Base-by-base conservation (phyloP, 1,140 invertebrate genomes). In the Delia radicum region DNA sequence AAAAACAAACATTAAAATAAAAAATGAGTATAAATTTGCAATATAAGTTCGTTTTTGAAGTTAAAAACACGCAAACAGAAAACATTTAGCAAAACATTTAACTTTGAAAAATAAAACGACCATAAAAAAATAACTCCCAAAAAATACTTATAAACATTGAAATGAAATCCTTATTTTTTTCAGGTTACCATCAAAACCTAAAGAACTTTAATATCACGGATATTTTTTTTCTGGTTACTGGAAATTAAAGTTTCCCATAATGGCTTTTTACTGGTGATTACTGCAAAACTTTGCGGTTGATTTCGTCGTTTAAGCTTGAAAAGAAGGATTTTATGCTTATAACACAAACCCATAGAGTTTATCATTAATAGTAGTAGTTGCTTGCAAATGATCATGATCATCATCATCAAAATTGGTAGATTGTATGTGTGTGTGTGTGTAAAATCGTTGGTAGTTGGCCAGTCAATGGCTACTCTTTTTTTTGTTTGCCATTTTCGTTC, bases 231-330 rank as follows among this genome's bases (percentile, higher is more conserved):
- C 48, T 55, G 48, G n/a, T 55, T 18, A 55, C 48, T 55, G 48
- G 48, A 65, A 67, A 67, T 31, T 31, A 31, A 29, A 31, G 28
- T 55, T 55, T 55, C 48, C 63, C 28, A 69, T 69, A 69, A 69
- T 37, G 65, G 65, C 65, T 69, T 69, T 69, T 69, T 31, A 69
- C 65, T 69, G 65, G 65, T 69, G 65, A 33, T 69, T 69, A 69
- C 27, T 18, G n/a, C 65, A 18, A 69, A 69, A 24, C 29, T 69
- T 69, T 69, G 65, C 31, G 65, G 65, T 69, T 65, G 61, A 63
- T 63, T 63, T 27, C 61, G 26, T 27, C 61, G 26, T 63, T 63
- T 63, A 24, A 63, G 61, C 37, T 42, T 42, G 0, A 65, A 65
- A 29, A 65, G 26, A 29, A 65, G 27, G 37, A 42, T 42, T 42